phyloP scores from a whole-genome alignment of 2,888 invertebrate species.

The Drosophila histrio region DNA sequence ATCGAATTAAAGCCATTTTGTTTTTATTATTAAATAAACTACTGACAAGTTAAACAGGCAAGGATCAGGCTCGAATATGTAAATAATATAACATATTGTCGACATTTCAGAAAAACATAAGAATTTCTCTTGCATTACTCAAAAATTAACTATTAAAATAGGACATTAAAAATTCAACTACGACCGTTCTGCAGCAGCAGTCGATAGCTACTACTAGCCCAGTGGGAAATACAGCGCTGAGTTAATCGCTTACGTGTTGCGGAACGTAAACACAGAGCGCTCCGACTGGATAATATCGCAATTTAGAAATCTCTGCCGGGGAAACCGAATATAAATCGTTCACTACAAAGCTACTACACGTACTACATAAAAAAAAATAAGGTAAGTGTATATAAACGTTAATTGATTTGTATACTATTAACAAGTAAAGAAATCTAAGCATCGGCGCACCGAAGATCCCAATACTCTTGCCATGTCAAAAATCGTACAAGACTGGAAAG shows the following conservation, averaged over 20 bases:
- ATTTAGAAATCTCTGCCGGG: constrained; percentile 13
- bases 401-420: constrained; percentile 43
- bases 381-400: constrained; percentile 23
- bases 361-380: constrained; percentile 2
- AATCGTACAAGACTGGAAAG: constrained; percentile 39
- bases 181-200: constrained; percentile 55
- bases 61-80: no score
- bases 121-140: background rate
- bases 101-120: background rate
- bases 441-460: constrained; percentile 49
- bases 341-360: constrained; percentile 35
- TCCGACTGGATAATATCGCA: constrained; percentile 28
- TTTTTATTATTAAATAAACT: no score
- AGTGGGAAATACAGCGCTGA: no score
- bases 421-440: constrained; percentile 54
- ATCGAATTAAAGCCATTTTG: no score
- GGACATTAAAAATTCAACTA: constrained; percentile 60
- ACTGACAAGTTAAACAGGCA: no score
- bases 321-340: constrained; percentile 29
- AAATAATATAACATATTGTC: no score
- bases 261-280: no score
- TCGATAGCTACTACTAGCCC: constrained; percentile 27
- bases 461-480: constrained; percentile 43
- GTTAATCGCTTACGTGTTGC: no score
- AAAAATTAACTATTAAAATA: constrained; percentile 19